Conservation (phyloP, 1,140 invertebrate genomes). For the Calosoma granatense region DNA sequence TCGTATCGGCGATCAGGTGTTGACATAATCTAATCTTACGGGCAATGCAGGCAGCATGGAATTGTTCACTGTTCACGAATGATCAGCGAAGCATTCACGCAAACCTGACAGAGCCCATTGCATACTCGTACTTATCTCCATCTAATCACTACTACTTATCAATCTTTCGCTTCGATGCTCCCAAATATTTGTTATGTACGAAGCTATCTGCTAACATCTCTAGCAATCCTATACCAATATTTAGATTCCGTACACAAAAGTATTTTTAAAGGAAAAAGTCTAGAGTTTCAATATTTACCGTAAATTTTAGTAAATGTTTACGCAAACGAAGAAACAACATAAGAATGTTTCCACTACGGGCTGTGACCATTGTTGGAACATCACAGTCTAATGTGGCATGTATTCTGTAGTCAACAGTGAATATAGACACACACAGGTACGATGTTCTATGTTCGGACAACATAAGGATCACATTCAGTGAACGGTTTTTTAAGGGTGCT, state of each 20-base stretch:
- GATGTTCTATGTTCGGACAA: background rate
- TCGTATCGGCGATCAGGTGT: slow-evolving; percentile 1
- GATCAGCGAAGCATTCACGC: background rate
- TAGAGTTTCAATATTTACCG: slow-evolving; percentile 8
- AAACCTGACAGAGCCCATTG: background rate
- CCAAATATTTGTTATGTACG: slow-evolving; percentile 2
- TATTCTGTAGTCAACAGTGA: background rate
- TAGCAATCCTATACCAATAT: background rate
- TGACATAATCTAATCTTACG: slow-evolving; percentile 7
- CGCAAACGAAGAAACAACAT: background rate
- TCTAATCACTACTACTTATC: slow-evolving; percentile 3
- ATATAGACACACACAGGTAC: background rate
- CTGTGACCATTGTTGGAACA: background rate
- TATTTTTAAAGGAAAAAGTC: slow-evolving; percentile 3
- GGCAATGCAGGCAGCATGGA: background rate
- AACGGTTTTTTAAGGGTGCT: background rate
- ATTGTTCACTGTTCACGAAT: background rate
- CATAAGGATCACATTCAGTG: background rate
- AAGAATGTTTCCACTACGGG: background rate
- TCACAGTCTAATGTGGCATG: background rate
- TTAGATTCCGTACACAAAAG: background rate
- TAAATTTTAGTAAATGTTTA: slow-evolving; percentile 8
- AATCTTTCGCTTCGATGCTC: background rate
- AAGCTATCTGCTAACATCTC: background rate
- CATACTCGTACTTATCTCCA: background rate